A percentile compares a stretch with the other conserved stretches of the same genome.
These are phyloP conservation scores for Cephus spinipes DNA, from an alignment of 2,888 invertebrate species.

Conservation along the genomic window DNA sequence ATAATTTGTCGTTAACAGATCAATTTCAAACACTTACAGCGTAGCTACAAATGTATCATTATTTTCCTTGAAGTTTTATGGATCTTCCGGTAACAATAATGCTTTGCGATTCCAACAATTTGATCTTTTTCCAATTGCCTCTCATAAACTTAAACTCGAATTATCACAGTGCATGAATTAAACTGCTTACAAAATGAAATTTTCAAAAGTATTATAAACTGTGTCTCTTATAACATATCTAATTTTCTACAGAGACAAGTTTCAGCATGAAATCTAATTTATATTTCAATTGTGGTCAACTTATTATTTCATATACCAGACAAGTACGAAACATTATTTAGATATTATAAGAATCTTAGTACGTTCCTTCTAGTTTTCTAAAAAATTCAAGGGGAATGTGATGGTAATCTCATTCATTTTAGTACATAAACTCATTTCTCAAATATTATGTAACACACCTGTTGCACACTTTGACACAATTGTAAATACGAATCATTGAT, in stretches of 20 bases:
- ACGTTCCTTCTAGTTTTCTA: background rate
- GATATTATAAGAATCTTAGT: background rate
- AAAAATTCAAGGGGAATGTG: background rate
- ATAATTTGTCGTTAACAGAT: background rate
- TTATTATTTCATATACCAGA: background rate
- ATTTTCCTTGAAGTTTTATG: background rate
- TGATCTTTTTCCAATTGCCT: background rate
- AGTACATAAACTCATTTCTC: background rate
- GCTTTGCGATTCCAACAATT: background rate
- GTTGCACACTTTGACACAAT: background rate
- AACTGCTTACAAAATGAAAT: background rate
- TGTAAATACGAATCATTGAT: slow-evolving; percentile 6
- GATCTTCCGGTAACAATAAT: background rate
- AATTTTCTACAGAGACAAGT: background rate
- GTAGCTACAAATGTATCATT: background rate
- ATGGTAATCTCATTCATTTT: background rate
- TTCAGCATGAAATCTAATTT: background rate
- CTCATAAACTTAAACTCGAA: too few relatives aligned
- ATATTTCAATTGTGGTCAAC: background rate
- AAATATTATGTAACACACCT: background rate
- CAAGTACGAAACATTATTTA: background rate
- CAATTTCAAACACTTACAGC: background rate
- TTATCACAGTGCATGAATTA: background rate
- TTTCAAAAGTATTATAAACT: background rate
- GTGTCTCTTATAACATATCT: background rate